Conservation (phyloP, 2,797 vertebrate species). For the Cygnus olor region DNA sequence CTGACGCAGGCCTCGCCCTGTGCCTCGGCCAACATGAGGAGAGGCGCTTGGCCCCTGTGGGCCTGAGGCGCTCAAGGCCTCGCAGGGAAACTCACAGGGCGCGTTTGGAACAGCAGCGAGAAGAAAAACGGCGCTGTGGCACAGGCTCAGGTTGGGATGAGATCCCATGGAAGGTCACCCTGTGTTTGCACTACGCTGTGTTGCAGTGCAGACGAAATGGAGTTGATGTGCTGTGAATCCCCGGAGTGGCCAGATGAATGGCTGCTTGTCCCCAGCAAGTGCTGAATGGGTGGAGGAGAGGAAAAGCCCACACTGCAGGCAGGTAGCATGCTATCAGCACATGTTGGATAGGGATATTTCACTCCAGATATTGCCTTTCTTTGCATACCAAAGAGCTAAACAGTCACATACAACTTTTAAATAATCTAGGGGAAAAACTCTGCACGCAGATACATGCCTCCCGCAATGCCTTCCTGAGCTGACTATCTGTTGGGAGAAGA, state of each 20-base stretch:
- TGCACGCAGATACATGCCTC: accelerated
- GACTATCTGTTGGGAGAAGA: constrained; percentile 19
- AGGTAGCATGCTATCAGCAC: background rate
- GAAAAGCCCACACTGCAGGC: background rate
- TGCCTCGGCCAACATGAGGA: background rate
- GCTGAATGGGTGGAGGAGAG: background rate
- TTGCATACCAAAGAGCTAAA: background rate
- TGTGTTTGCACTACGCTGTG: constrained; percentile 23
- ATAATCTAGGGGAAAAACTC: background rate
- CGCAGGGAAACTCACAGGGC: background rate
- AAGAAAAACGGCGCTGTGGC: constrained; percentile 4
- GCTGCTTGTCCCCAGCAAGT: background rate
- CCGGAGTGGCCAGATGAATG: background rate
- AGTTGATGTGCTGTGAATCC: constrained; percentile 39
- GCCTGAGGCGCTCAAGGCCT: background rate
- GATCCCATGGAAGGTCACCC: constrained; percentile 49
- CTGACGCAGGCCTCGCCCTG: background rate
- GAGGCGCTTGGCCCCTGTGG: background rate
- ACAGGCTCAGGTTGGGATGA: constrained; percentile 20
- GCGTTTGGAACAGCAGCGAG: background rate
- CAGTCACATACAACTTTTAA: background rate
- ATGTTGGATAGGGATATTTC: background rate
- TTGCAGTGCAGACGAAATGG: background rate
- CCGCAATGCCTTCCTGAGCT: background rate
- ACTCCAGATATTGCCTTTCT: background rate